Evolutionary conservation across 2,888 invertebrate species (phyloP).

Genomic region (Lycocerus yunnanus): DNA sequence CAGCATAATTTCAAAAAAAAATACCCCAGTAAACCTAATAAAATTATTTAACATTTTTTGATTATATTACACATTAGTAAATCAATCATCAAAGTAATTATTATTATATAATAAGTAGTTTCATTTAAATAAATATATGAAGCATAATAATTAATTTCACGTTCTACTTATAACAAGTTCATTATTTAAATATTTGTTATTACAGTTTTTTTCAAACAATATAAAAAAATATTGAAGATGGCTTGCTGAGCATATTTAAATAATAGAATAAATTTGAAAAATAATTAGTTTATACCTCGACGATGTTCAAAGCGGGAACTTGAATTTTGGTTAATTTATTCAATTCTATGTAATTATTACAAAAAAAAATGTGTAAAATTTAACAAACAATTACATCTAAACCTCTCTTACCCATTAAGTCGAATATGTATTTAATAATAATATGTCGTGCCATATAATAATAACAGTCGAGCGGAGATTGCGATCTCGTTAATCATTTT

Average conservation of each 20-base stretch:
- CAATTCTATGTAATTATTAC: not conserved
- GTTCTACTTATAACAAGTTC: not conserved
- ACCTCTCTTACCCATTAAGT: not conserved
- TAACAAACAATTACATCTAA: not conserved
- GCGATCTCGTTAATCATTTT: not conserved
- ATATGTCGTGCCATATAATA: not conserved
- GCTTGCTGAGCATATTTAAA: not conserved
- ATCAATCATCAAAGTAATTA: not conserved
- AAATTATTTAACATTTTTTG: no score
- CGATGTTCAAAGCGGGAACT: not conserved
- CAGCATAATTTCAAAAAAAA: no score
- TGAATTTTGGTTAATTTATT: not conserved
- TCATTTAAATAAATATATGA: not conserved
- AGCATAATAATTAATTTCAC: not conserved
- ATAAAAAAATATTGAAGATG: not conserved
- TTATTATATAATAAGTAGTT: not conserved
- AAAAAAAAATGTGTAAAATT: not conserved
- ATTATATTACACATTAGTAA: not conserved
- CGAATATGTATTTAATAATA: not conserved
- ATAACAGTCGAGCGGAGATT: not conserved
- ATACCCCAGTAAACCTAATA: no score
- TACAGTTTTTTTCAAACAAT: not conserved
- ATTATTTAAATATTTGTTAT: not conserved
- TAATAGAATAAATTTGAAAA: not conserved
- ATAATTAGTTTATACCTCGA: not conserved